Conservation (phyloP, 2,113 vertebrate species). For the Hoplias malabaricus region DNA sequence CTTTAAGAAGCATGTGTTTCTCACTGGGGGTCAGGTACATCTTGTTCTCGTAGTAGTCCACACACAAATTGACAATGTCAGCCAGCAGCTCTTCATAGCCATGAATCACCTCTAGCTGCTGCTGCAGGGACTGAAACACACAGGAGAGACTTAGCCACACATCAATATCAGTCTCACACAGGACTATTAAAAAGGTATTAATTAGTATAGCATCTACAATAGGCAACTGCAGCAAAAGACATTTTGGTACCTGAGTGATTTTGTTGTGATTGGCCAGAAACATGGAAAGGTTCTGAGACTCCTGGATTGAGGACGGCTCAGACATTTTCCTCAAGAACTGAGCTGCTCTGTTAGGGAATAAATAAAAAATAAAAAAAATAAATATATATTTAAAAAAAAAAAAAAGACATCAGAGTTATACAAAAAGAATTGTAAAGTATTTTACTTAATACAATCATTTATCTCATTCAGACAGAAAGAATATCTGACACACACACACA, state of each 20-base stretch:
- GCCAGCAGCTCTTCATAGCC: slow-evolving; percentile 96
- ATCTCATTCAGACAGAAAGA: too few relatives aligned
- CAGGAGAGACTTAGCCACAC: neutral
- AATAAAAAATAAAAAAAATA: slow-evolving; percentile 38
- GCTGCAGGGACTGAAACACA: slow-evolving; percentile 87
- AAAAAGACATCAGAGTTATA: neutral
- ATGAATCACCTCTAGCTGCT: slow-evolving; percentile 93
- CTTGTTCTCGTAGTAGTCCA: slow-evolving; percentile 97
- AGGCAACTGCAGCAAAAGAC: neutral
- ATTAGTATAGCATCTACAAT: neutral
- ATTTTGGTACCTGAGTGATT: slow-evolving; percentile 86
- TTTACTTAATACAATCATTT: too few relatives aligned
- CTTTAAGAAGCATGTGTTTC: slow-evolving; percentile 98
- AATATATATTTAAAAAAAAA: neutral
- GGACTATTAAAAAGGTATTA: neutral
- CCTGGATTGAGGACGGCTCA: slow-evolving; percentile 95
- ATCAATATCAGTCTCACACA: neutral
- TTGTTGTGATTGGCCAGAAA: slow-evolving; percentile 99
- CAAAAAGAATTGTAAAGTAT: too few relatives aligned
- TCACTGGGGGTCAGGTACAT: slow-evolving; percentile 96
- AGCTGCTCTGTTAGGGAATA: slow-evolving; percentile 84
- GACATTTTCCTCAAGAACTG: slow-evolving; percentile 98
- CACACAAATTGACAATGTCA: slow-evolving; percentile 95
- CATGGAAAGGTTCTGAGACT: slow-evolving; percentile 98
- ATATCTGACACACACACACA: too few relatives aligned